Base-by-base conservation (phyloP, 2,113 vertebrate species). In the Heterocephalus glaber region DNA sequence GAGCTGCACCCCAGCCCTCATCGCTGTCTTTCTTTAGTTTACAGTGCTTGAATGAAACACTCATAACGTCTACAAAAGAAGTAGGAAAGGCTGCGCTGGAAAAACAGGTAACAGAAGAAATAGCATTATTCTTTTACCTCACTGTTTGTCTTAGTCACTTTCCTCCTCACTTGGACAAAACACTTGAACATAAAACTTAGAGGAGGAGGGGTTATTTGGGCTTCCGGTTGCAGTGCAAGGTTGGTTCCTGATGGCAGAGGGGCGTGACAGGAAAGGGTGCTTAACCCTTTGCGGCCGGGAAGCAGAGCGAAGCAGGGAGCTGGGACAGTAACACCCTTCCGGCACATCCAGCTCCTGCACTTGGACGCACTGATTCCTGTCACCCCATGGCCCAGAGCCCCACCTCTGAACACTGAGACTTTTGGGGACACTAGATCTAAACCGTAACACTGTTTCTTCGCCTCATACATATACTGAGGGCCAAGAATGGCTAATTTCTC, bases 41-140 rank as follows among this genome's bases (percentile, higher is more conserved):
- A 97, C 99, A 99, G 98, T 99, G 99, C 90, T 98, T 99, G 97
- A 99, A 99, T 98, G 99, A 99, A 98, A 97, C 98, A 96, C 98
- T 99, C 97, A 98, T 98, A 68, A 98, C 99, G 1, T 99, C 98
- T 84, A 99, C 99, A 94, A 99, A 98, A 98, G 99, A 99, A 96
- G 99, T 99, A 94, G 98, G 99, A 97, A 99, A 99, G 98, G 98
- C 98, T 79, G 99, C 99, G 17, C 98, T 99, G 96, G 99, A 99
- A 97, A 99, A 99, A 98, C 99, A 99, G 99, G 99, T 99, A 98
- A 98, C 94, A 33, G 54, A 79, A 66, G 20, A 70, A 54, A 3
- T 20, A 1, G 35, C 14, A 30, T 63, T 61, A 44, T 47, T 80
- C 41, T 84, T 68, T 88, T 44, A 38, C 30, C 66, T 89, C 19